Evolutionary conservation across 2,888 invertebrate genomes (phyloP), one percentile per base, ranked within the genome.

Genomic region (Epiperipatus broadwayi): DNA sequence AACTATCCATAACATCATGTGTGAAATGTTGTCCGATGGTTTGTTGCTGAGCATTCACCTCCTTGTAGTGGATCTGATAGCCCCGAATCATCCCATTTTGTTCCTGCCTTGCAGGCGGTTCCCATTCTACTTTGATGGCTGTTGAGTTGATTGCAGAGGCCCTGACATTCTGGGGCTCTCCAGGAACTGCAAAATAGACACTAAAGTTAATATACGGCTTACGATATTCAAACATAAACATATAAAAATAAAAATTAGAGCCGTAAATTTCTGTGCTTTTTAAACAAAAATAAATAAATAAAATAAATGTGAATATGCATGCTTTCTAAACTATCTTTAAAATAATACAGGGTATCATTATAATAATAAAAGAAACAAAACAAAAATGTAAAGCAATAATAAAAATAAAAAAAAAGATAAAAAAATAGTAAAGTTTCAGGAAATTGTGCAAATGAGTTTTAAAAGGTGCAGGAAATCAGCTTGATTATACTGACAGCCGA

Each of bases 41-140:
- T 83, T 81, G 56, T 84, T 83, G 28, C 71, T 80, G 78, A 56
- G 79, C 77, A 53, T 76, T 72, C 33, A 79, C 71, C 67, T 87
- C 85, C 59, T 87, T 85, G 2, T 85, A 78, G 57, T 89, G 84
- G 40, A 97, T 81, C 58, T 93, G 91, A 63, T 93, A 97, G 19
- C 93, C 93, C 43, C 89, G 71, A 49, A 97, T 89, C 48, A 91
- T 78, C 33, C 93, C 93, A 57, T 93, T 87, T 45, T 81, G 75
- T 52, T 91, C 87, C 53, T 81, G 80, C 49, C 78, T 76, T 43
- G 72, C 69, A 0, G 95, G 97, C 5, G 85, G 79, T 54, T 83
- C 78, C 97, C 97, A 97, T 44, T 75, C 73, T 37, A 95, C 85
- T 58, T 77, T 77, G 48, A 95, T 76, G 25, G 89, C 75, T n/a